Evolutionary conservation across 2,888 invertebrate genomes (phyloP), one percentile per base, ranked within the genome.

Genomic region (Sarcophaga carnaria): DNA sequence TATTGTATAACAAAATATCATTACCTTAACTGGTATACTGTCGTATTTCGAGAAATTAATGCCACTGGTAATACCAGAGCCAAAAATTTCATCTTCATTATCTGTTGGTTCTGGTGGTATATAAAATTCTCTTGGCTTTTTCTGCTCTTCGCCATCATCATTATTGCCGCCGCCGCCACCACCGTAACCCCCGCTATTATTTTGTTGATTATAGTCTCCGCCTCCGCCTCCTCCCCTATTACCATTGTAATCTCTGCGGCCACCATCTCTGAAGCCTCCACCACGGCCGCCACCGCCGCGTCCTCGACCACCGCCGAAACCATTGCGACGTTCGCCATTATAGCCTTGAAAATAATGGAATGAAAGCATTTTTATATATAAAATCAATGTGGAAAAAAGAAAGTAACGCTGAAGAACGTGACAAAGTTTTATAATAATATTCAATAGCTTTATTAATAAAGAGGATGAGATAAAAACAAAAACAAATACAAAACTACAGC

Each of bases 1-100:
- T 37, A 2, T 37, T 37, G 10, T 10, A 37, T 10, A 37, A 37
- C 37, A 37, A 10, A 37, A 37, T 37, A 10, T 37, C 8, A 10
- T 95, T 88, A 97, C 97, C 92, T 97, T 96, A 0, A 99, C 97
- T 80, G 97, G 96, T 88, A 99, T 99, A 49, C 96, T 95, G 87
- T 98, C 97, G 84, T 97, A 98, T 91, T 98, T 97, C 83, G 96
- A 95, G 93, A 99, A 99, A 93, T 99, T 99, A 64, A 98, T 98
- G 0, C 99, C 99, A 0, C 96, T 95, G 17, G 95, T 94, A 14
- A 97, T 96, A 0, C 96, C 95, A 75, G 94, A 94, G 74, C 95
- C 95, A 89, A 97, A 97, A 60, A 97, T 94, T 84, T 96, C 96
- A 0, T 94, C 94, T 79, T 96, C 97, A 83, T 97, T 96, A 0